phyloP scores from a whole-genome alignment of 53 echinoderm and acorn worm species.

The Holothuria leucospilota region DNA sequence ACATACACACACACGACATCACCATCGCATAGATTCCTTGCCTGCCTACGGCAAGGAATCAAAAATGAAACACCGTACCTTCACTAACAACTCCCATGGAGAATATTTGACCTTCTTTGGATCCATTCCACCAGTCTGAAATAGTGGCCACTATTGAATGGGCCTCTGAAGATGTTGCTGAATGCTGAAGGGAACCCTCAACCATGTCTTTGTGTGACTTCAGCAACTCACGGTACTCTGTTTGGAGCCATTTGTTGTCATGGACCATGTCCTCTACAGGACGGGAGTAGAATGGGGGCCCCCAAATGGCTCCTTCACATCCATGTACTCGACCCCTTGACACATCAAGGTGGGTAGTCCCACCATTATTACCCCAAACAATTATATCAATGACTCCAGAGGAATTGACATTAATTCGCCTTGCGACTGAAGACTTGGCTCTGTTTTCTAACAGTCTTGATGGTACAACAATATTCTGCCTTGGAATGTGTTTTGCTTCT shows the following conservation, averaged over 20 bases:
- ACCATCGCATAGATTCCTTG: too few species aligned
- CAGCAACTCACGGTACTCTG: constrained; percentile 78
- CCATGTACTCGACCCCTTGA: constrained; percentile 77
- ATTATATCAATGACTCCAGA: constrained; percentile 82
- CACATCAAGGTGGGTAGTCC: constrained; percentile 78
- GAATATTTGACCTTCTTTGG: constrained; percentile 68
- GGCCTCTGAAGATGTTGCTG: constrained; percentile 76
- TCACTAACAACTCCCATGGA: constrained; percentile 92
- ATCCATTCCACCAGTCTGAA: constrained; percentile 93
- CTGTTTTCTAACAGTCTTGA: constrained; percentile 86
- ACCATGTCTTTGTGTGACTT: constrained; percentile 69
- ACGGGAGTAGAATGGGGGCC: constrained; percentile 86
- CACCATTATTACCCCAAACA: constrained; percentile 92
- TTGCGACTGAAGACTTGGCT: constrained; percentile 88
- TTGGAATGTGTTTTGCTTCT: constrained; percentile 70
- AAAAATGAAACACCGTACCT: constrained; percentile 69
- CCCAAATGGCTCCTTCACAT: constrained; percentile 98
- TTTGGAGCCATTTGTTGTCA: constrained; percentile 96
- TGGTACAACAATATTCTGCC: constrained; percentile 87
- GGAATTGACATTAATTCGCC: constrained; percentile 87
- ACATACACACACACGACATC: too few species aligned
- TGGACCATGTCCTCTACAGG: constrained; percentile 93
- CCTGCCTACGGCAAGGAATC: too few species aligned
- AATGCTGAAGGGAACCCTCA: constrained; percentile 70
- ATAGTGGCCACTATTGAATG: constrained; percentile 80